Percentiles rank a stretch among this genome's conserved stretches.
Evolutionary conservation across 2,113 vertebrate genomes (phyloP).

Genomic region (Zapus hudsonius): DNA sequence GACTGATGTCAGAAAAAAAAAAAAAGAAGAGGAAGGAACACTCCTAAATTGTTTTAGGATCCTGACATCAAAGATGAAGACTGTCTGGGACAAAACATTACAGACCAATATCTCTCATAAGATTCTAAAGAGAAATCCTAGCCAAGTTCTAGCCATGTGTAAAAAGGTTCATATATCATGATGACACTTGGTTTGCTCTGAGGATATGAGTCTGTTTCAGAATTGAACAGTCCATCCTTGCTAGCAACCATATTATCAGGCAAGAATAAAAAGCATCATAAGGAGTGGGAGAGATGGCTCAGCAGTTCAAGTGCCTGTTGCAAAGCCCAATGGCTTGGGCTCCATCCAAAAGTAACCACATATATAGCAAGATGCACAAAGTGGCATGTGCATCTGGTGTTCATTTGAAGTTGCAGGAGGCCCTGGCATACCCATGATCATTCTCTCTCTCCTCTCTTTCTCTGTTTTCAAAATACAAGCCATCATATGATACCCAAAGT

Average conservation of each 20-base stretch:
- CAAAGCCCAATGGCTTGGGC: too few relatives aligned
- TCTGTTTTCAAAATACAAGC: too few relatives aligned
- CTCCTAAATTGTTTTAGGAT: background rate
- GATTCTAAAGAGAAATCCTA: conserved; percentile 9
- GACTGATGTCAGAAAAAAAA: conserved; percentile 5
- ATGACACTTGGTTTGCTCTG: conserved; percentile 1
- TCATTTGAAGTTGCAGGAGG: too few relatives aligned
- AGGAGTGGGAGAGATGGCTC: too few relatives aligned
- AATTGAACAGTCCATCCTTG: background rate
- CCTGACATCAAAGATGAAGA: background rate
- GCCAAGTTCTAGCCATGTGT: background rate
- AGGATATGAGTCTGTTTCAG: background rate
- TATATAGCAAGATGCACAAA: too few relatives aligned
- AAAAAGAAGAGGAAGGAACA: background rate
- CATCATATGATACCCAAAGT: background rate
- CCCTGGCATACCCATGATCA: too few relatives aligned
- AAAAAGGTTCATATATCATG: background rate
- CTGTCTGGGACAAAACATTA: background rate
- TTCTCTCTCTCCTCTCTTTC: too few relatives aligned
- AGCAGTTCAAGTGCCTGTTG: too few relatives aligned
- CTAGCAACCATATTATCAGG: background rate
- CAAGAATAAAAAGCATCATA: background rate
- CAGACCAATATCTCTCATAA: background rate
- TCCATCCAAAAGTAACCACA: too few relatives aligned
- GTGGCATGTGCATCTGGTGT: too few relatives aligned